These are phyloP conservation scores for Lucinisca nassula DNA, from an alignment of 2,888 invertebrate genomes.

Conservation along the genomic window DNA sequence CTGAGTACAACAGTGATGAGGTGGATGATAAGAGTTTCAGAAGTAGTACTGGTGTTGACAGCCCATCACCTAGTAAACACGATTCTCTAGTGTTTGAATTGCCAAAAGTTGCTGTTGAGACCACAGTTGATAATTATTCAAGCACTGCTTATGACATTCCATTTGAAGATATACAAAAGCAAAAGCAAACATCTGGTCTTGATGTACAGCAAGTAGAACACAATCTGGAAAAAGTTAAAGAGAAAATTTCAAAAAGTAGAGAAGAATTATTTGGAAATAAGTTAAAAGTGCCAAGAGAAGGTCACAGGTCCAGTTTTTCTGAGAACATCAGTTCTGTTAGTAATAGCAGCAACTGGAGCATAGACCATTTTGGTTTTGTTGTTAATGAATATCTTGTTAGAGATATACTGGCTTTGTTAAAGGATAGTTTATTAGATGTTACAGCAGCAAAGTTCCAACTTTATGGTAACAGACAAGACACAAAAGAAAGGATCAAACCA, in stretches of 20 bases:
- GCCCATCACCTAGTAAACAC: conserved; percentile 55
- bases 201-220: conserved; percentile 51
- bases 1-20: conserved; percentile 85
- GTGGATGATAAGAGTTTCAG: conserved; percentile 68
- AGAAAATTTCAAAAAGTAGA: conserved; percentile 29
- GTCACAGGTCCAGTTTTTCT: conserved; percentile 49
- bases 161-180: conserved; percentile 58
- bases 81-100: conserved; percentile 20
- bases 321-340: conserved; percentile 72
- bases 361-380: conserved; percentile 77
- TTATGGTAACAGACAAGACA: conserved; percentile 71
- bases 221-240: conserved; percentile 44
- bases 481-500: conserved; percentile 44
- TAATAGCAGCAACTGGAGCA: conserved; percentile 63
- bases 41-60: conserved; percentile 40
- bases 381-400: conserved; percentile 83
- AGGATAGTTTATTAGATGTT: conserved; percentile 83
- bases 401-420: conserved; percentile 83
- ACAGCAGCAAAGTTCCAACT: conserved; percentile 77
- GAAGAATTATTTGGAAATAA: conserved; percentile 15
- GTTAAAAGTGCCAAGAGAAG: conserved; percentile 24
- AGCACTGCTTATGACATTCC: conserved; percentile 75
- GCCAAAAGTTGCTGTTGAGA: conserved; percentile 2
- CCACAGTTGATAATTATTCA: background rate
- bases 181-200: conserved; percentile 4